Evolutionary conservation across 2,113 vertebrate species (phyloP), one percentile per base, ranked within the genome.

Genomic region (Lagopus muta): DNA sequence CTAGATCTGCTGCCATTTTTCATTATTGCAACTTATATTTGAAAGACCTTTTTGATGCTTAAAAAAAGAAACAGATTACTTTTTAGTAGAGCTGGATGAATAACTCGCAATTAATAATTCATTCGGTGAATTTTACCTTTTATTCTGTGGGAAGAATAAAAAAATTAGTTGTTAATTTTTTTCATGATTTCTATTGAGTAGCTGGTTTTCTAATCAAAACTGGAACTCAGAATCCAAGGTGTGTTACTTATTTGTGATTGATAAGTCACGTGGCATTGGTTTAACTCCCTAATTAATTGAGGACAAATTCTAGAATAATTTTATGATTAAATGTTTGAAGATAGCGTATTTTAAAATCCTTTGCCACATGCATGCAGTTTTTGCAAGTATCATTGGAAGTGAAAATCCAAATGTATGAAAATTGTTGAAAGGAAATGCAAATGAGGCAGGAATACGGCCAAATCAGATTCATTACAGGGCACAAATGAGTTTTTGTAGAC

Each of bases 1-100:
- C 92, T 84, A 88, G 85, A 97, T 92, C 82, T 92, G 75, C 82
- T 97, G 95, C 78, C 81, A 82, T 88, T 97, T 96, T 98, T 97
- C 90, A 96, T 96, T 97, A 97, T n/a, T 95, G 65, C 80, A 96
- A 95, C 94, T 97, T 70, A 77, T 57, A 20, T 96, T 91, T 88
- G 91, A 94, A 95, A 96, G 85, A 88, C 69, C 50, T 50, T 97
- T 96, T 82, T 82, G 84, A 87, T 77, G 76, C 83, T 82, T 84
- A 71, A 80, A 67, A 91, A 88, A 76, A 79, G 52, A 47, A 97
- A 92, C 62, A 93, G 85, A 79, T 96, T 95, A 94, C n/a, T 76
- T 93, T 96, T 75, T 95, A 94, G 54, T 73, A 47, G 89, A 76
- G 81, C 86, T 81, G 88, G 84, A 72, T 91, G 93, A 95, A 94